Conservation (phyloP, 2,113 vertebrate genomes). For the Amphilophus citrinellus region DNA sequence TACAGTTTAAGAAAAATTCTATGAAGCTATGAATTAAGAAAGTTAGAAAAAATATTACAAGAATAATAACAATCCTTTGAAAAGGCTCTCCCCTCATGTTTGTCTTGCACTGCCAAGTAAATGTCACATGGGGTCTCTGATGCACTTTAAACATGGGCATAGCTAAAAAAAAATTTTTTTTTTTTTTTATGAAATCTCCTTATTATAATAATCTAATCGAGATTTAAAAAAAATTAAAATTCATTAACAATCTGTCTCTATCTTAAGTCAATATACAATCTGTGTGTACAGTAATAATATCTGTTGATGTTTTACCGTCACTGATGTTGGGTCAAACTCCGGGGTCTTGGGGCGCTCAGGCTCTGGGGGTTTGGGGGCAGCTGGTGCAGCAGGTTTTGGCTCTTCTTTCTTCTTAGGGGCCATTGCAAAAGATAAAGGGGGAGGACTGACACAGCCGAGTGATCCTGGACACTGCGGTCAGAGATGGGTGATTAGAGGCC, state of each 20-base stretch:
- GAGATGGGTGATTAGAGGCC: constrained; percentile 36
- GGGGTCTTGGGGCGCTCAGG: constrained; percentile 75
- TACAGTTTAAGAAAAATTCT: constrained; percentile 3
- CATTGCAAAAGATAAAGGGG: constrained; percentile 74
- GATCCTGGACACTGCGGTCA: constrained; percentile 49
- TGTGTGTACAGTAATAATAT: background rate
- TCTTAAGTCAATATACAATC: background rate
- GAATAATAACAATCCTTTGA: background rate
- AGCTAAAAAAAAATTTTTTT: background rate
- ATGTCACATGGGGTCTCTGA: constrained; percentile 69
- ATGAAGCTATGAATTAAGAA: background rate
- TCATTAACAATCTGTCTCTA: background rate
- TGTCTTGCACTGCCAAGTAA: constrained; percentile 52
- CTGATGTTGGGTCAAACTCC: constrained; percentile 85
- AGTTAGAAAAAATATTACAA: background rate
- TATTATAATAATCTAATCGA: background rate
- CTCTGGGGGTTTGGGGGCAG: constrained; percentile 81
- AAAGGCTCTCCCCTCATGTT: background rate
- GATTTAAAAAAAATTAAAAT: background rate
- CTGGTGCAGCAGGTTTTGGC: constrained; percentile 82
- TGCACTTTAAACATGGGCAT: constrained; percentile 43
- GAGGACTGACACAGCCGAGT: constrained; percentile 36
- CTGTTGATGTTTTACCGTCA: constrained; percentile 84
- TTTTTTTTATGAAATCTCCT: background rate
- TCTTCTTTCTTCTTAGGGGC: constrained; percentile 96